Percentiles rank a stretch among this genome's conserved stretches.
Conservation (phyloP, 2,888 invertebrate genomes). For the Caenorhabditis sulstoni region DNA sequence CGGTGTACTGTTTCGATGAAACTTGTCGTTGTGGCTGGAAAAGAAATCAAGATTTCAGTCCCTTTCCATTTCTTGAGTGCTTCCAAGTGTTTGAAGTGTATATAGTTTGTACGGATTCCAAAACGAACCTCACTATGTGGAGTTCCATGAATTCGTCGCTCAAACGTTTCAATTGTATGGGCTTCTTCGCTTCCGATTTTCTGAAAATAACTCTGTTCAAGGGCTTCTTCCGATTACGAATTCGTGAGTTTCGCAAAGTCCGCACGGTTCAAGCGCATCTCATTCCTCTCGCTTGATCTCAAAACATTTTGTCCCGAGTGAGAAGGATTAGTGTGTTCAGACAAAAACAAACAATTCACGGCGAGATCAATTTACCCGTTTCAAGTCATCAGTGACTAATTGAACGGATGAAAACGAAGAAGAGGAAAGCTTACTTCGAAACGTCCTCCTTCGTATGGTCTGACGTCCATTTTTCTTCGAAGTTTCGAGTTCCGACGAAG, state of each 20-base stretch:
- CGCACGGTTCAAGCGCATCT: no score
- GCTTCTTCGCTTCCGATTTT: slow-evolving; percentile 77
- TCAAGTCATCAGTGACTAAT: not conserved
- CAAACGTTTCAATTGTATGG: slow-evolving; percentile 76
- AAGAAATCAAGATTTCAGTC: slow-evolving; percentile 5
- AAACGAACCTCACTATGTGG: slow-evolving; percentile 69
- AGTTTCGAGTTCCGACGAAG: no score
- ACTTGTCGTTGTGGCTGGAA: slow-evolving; percentile 76
- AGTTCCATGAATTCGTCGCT: slow-evolving; percentile 74
- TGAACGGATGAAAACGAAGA: not conserved
- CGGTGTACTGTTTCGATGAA: slow-evolving; percentile 76
- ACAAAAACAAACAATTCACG: not conserved
- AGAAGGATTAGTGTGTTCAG: not conserved
- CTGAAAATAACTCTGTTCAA: slow-evolving; percentile 57
- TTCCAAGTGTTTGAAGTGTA: not conserved
- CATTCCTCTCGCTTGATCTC: no score
- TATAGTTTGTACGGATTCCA: not conserved
- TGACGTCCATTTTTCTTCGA: slow-evolving; percentile 56
- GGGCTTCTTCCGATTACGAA: not conserved
- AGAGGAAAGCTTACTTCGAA: slow-evolving; percentile 63
- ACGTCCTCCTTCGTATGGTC: slow-evolving; percentile 69
- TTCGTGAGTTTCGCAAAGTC: not conserved
- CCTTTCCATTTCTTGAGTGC: not conserved
- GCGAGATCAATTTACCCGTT: no score
- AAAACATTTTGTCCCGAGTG: no score